Evolutionary conservation across 2,113 vertebrate genomes (phyloP), one percentile per base, ranked within the genome.

Genomic region (Leiothrix lutea): DNA sequence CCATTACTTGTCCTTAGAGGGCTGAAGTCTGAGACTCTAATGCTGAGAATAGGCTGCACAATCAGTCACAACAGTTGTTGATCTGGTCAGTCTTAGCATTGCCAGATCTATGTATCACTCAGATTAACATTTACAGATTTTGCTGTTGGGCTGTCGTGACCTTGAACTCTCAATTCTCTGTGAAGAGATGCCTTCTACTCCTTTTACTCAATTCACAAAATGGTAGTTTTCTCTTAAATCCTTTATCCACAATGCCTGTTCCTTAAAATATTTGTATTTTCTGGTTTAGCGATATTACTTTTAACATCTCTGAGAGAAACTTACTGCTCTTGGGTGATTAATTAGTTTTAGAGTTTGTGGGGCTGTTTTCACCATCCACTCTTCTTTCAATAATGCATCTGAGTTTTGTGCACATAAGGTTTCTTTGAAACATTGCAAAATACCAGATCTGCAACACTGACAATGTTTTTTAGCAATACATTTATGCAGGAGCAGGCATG

Each of bases 341-440:
- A 91, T 91, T 91, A 62, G 81, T 91, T 81, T 69, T 87, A 44
- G 80, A 88, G 61, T 92, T 94, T 94, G 57, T 86, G 75, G 84
- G 90, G 65, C 89, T 96, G n/a, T 89, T 87, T 94, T 89, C 2
- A 9, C 93, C 81, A 92, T 95, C 80, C 71, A 58, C 25, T 4
- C 42, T 70, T 71, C 36, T 88, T 79, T 92, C 57, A 89, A 29
- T 89, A 92, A 96, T 38, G 44, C 3, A 28, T 88, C 91, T 89
- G 86, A 93, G 86, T 92, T 97, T 87, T 94, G 88, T 70, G 82
- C 77, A 82, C 71, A 14, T 86, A 92, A 96, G 75, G 33, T 62
- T 96, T 93, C 86, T 83, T 86, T 95, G 90, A 91, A 97, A 84
- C 58, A 69, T 82, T 88, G 90, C 79, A 58, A 80, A 94, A 94